phyloP scores from a whole-genome alignment of 30 jellyfish, hydroid and myxozoan species.

The Turritopsis rubra region DNA sequence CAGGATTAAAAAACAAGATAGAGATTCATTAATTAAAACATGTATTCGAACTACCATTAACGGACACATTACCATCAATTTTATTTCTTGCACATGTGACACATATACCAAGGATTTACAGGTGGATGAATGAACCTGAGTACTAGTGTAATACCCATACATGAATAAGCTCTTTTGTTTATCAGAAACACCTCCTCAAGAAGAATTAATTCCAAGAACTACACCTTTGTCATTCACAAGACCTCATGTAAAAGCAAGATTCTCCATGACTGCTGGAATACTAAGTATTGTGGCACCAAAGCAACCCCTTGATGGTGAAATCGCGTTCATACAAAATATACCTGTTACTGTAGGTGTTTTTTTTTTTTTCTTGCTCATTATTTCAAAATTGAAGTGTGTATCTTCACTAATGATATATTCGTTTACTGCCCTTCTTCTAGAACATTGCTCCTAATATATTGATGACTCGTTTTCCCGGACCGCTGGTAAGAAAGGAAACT shows the following conservation, averaged over 20 bases:
- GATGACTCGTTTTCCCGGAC: constrained; percentile 35
- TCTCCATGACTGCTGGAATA: constrained; percentile 26
- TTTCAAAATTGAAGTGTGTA: no score
- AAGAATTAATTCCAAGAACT: constrained; percentile 7
- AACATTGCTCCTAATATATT: constrained; percentile 16
- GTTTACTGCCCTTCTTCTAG: no score
- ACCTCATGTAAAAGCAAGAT: constrained; percentile 30
- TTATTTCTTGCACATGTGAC: no score
- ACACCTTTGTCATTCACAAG: constrained; percentile 39
- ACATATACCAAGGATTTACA: no score
- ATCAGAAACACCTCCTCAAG: constrained; percentile 24
- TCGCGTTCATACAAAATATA: constrained; percentile 56
- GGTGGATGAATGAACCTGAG: no score
- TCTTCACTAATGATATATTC: no score
- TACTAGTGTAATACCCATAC: no score
- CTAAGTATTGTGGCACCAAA: constrained; percentile 31
- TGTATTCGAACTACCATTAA: no score
- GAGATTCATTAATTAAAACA: no score
- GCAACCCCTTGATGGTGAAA: constrained; percentile 65
- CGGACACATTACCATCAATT: no score
- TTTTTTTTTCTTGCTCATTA: no score
- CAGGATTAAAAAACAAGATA: no score
- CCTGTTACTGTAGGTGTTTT: constrained; percentile 46
- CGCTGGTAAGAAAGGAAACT: constrained; percentile 33
- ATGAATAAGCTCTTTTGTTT: not conserved